Evolutionary conservation across 1,140 invertebrate genomes (phyloP).

Genomic region (Ladona fulva): DNA sequence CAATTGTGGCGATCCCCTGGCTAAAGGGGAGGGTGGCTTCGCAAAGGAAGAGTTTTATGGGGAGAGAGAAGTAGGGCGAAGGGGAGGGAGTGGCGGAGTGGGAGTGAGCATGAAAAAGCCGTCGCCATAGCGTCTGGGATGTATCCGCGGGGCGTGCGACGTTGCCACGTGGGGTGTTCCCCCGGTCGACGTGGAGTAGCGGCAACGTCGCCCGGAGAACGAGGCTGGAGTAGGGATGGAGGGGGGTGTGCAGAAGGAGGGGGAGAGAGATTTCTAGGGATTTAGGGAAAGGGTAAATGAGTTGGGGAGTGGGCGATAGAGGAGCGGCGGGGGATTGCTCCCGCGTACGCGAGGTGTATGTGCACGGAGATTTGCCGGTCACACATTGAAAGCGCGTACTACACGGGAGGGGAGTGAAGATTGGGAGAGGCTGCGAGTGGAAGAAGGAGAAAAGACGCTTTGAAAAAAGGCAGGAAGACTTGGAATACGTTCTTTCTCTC

Average conservation of each 20-base stretch:
- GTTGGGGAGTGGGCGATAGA: no score
- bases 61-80: not conserved
- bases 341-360: not conserved
- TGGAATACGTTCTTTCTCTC: no score
- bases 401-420: not conserved
- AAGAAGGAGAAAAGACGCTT: not conserved
- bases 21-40: no score
- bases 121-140: constrained; percentile 6
- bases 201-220: not conserved
- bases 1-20: no score
- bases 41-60: no score
- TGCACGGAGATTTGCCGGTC: no score
- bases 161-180: not conserved
- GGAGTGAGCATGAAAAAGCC: not conserved
- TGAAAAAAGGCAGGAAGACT: not conserved
- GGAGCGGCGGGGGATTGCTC: no score
- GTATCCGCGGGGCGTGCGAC: not conserved
- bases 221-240: not conserved
- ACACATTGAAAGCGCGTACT: no score
- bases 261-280: not conserved
- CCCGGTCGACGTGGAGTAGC: not conserved
- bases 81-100: not conserved
- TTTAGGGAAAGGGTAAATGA: not conserved
- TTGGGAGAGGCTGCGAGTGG: not conserved
- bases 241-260: not conserved